Base-by-base conservation (phyloP, 2,797 vertebrate genomes). In the Hemitrygon akajei region DNA sequence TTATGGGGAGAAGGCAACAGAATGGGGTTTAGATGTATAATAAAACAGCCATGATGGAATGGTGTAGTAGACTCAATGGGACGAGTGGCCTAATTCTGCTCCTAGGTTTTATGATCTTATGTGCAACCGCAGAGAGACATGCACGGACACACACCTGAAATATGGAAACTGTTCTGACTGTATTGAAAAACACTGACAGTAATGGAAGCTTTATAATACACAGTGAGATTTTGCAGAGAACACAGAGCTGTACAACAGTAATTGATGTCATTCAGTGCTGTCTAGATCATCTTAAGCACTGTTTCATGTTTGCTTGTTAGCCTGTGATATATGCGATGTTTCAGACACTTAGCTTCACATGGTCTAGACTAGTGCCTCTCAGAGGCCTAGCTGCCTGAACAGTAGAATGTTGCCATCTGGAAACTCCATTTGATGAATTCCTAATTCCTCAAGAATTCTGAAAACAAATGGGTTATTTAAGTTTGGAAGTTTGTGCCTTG, bases 281-380 rank as follows among this genome's bases (percentile, higher is more conserved):
- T 34, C 18, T 89, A 22, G 27, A 76, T 56, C 25, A 93, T 56
- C 12, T 92, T 93, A 37, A 47, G 1, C 25, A 47, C 47, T 75
- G 71, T 92, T 71, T 91, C n/a, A 69, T 18, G 22, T 63, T 58
- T 89, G 47, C 47, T 73, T 73, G 81, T 84, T 91, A 66, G 37
- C 56, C 40, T 93, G 66, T n/a, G 56, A n/a, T 93, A 37, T 93
- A 71, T n/a, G 91, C 11, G 47, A 56, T n/a, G 14, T 76, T 27
- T 76, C 37, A 76, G 76, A 76, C 71, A 73, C 71, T 75, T 91
- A 56, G 40, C 27, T 27, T 76, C 71, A 93, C 58, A 25, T 73
- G 71, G 91, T 76, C 71, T 58, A 93, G 91, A 93, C 91, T 76
- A 40, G 30, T 56, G 27, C 71, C 91, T 93, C 71, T 93, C 91